Percentiles rank a stretch among this genome's conserved stretches.
Conservation (phyloP, 2,888 invertebrate genomes). For the Branchinecta sandiegonensis region DNA sequence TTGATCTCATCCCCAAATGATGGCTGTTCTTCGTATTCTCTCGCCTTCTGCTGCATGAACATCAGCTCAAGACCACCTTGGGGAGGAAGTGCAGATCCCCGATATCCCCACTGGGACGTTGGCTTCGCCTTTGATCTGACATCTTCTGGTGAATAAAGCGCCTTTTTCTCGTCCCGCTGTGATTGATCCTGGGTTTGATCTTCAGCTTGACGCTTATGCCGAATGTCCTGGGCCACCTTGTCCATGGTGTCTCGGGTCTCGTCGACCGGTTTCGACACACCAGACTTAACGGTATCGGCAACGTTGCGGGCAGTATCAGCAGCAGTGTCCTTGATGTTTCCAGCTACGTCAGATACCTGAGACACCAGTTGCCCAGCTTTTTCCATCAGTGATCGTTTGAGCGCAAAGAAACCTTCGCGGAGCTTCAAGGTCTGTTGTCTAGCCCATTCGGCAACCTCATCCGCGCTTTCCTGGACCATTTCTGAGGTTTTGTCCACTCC, state of each 20-base stretch:
- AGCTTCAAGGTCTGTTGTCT: conserved; percentile 9
- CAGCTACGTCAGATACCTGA: not conserved
- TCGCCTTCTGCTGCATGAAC: conserved; percentile 13
- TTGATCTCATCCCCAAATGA: conserved; percentile 5
- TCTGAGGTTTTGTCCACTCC: not conserved
- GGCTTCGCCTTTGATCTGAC: conserved; percentile 3
- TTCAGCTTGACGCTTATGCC: not conserved
- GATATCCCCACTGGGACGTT: conserved; percentile 2
- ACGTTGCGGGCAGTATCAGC: not conserved
- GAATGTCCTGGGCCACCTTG: not conserved
- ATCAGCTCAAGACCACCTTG: conserved; percentile 8
- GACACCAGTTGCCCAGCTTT: not conserved
- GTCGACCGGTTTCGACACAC: not conserved
- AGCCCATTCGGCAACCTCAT: not conserved
- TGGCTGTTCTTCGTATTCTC: not conserved
- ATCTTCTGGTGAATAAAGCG: not conserved
- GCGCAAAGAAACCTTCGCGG: not conserved
- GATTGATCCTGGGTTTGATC: not conserved
- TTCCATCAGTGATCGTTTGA: not conserved
- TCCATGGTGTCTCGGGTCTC: conserved; percentile 1
- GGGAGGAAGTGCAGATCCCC: not conserved
- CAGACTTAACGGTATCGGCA: not conserved
- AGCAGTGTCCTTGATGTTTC: not conserved
- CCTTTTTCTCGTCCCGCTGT: not conserved
- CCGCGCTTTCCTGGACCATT: not conserved